Percentiles rank a stretch among this genome's conserved stretches.
Evolutionary conservation across 2,113 vertebrate species (phyloP).

Genomic region (Dipodomys stephensi): DNA sequence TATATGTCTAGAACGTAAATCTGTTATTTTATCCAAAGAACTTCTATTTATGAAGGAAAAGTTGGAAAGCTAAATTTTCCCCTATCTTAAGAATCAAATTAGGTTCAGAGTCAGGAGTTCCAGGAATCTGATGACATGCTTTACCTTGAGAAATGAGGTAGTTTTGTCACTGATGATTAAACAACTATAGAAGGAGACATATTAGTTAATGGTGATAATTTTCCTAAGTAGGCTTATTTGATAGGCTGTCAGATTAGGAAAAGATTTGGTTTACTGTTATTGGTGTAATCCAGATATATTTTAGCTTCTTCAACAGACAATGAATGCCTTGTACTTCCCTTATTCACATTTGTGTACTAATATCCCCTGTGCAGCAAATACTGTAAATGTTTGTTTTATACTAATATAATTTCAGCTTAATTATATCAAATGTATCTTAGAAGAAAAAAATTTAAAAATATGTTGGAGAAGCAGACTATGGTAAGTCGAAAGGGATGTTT

Average conservation of each 20-base stretch:
- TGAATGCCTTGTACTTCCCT: background rate
- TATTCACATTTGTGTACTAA: slow-evolving; percentile 46
- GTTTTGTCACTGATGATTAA: slow-evolving; percentile 54
- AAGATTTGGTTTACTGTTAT: background rate
- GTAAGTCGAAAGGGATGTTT: background rate
- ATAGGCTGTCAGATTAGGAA: slow-evolving; percentile 26
- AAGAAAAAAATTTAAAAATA: background rate
- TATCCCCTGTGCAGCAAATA: background rate
- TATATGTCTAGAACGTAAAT: background rate
- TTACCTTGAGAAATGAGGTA: slow-evolving; percentile 49
- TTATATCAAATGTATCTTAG: slow-evolving; percentile 39
- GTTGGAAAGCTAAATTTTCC: slow-evolving; percentile 44
- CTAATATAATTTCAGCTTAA: slow-evolving; percentile 24
- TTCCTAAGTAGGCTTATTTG: background rate
- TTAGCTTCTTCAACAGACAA: background rate
- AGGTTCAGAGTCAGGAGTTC: slow-evolving; percentile 28
- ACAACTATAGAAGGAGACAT: background rate
- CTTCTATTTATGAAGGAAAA: slow-evolving; percentile 50
- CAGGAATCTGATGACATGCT: background rate
- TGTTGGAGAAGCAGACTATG: background rate
- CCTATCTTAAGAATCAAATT: slow-evolving; percentile 48
- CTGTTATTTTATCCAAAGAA: slow-evolving; percentile 54
- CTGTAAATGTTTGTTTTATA: slow-evolving; percentile 25
- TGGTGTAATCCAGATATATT: slow-evolving; percentile 37
- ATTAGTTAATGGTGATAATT: slow-evolving; percentile 1